A percentile compares a stretch with the other conserved stretches of the same genome.
Evolutionary conservation across 2,113 vertebrate genomes (phyloP).

Genomic region (Phaethornis superciliosus): DNA sequence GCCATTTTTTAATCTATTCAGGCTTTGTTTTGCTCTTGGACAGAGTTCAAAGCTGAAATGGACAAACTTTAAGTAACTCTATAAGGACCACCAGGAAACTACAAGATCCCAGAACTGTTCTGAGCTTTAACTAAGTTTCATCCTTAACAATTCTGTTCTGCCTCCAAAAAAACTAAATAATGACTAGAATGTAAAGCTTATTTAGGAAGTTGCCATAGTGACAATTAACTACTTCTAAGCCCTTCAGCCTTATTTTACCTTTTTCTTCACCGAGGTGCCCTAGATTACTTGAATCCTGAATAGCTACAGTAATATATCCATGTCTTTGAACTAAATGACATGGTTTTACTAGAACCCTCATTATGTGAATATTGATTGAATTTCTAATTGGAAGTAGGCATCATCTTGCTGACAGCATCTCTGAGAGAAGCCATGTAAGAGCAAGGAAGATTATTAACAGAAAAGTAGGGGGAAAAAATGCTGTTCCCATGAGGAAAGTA

Average conservation of each 20-base stretch:
- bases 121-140: constrained; percentile 36
- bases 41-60: neutral
- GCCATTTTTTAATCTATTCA: neutral
- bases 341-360: constrained; percentile 44
- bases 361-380: constrained; percentile 59
- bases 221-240: constrained; percentile 60
- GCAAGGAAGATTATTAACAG: neutral
- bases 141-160: constrained; percentile 26
- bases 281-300: constrained; percentile 60
- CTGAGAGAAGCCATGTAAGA: neutral
- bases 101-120: neutral
- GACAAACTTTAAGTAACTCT: neutral
- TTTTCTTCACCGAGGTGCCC: constrained; percentile 33
- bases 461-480: neutral
- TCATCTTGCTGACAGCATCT: constrained; percentile 38
- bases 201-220: constrained; percentile 58
- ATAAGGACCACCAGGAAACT: neutral
- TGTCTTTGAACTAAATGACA: constrained; percentile 65
- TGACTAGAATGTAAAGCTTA: constrained; percentile 43
- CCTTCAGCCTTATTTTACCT: constrained; percentile 44
- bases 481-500: neutral
- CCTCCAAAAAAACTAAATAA: constrained; percentile 59
- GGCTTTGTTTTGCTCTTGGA: neutral
- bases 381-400: constrained; percentile 48
- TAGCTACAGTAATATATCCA: constrained; percentile 42